Conservation (phyloP, 1,140 invertebrate genomes). For the Penaeus chinensis region DNA sequence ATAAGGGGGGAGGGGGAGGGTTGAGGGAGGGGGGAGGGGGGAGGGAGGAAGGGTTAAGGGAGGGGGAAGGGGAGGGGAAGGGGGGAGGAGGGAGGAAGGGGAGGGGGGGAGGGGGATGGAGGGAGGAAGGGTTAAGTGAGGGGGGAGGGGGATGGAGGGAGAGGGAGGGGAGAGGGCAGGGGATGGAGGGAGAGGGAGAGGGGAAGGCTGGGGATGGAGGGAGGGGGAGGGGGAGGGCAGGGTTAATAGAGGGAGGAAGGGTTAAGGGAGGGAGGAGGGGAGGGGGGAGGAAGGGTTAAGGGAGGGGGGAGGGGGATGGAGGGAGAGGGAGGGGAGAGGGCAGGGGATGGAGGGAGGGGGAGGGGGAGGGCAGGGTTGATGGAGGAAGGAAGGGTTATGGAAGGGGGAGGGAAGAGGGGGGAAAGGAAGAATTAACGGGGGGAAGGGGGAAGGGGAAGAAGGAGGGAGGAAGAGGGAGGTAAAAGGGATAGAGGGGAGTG, state of each 20-base stretch:
- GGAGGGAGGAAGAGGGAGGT: neutral
- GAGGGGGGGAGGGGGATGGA: neutral
- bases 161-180: too few relatives aligned
- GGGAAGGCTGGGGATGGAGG: neutral
- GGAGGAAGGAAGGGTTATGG: neutral
- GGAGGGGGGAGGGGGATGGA: neutral
- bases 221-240: neutral
- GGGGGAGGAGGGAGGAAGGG: neutral
- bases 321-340: too few relatives aligned
- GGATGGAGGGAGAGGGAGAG: neutral
- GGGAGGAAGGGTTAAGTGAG: too few relatives aligned
- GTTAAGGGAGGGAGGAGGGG: neutral
- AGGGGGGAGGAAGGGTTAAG: neutral
- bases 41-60: neutral
- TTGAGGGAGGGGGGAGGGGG: neutral
- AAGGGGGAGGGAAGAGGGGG: neutral
- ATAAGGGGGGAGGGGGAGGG: too few relatives aligned
- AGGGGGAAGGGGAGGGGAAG: neutral
- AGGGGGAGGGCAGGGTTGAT: neutral
- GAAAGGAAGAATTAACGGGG: neutral
- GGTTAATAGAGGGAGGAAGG: neutral
- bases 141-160: neutral
- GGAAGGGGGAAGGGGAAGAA: neutral
- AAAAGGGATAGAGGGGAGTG: neutral
- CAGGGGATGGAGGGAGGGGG: neutral